phyloP scores from a whole-genome alignment of 2,113 vertebrate genomes.

The Albula glossodonta region DNA sequence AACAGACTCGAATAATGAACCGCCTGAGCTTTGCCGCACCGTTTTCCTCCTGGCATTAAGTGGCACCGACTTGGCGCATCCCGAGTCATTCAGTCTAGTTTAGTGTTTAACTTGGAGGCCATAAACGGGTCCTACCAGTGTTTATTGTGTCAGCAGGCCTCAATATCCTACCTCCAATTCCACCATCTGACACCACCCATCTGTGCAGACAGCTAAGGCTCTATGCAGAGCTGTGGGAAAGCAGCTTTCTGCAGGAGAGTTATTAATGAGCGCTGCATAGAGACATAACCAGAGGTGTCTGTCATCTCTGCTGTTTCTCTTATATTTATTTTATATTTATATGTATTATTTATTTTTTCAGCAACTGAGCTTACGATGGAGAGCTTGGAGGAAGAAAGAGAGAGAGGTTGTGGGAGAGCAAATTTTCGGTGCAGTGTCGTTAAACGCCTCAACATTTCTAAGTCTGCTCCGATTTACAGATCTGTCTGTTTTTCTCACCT shows the following conservation, averaged over 20 bases:
- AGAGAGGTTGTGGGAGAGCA: no score
- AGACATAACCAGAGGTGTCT: not conserved
- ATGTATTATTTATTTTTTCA: no score
- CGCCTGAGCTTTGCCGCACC: not conserved
- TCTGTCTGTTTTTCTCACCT: no score
- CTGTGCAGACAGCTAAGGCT: not conserved
- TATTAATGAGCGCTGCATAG: not conserved
- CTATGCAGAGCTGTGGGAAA: not conserved
- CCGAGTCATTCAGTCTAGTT: not conserved
- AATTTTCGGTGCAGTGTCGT: no score
- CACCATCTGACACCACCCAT: not conserved
- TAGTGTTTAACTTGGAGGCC: constrained; percentile 13
- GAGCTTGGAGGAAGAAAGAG: no score
- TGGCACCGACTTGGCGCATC: not conserved
- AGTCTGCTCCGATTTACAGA: no score
- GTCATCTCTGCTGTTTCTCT: not conserved
- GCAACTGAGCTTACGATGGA: no score
- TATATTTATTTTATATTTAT: no score
- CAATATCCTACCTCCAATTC: not conserved
- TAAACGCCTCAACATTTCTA: no score
- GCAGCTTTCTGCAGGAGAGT: not conserved
- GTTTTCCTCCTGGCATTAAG: not conserved
- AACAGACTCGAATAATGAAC: not conserved
- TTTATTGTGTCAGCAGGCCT: constrained; percentile 3
- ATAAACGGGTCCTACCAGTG: not conserved